A percentile compares a stretch with the other conserved stretches of the same genome.
These are phyloP conservation scores for Campoletis sonorensis DNA, from an alignment of 1,140 invertebrate species.

Conservation along the genomic window DNA sequence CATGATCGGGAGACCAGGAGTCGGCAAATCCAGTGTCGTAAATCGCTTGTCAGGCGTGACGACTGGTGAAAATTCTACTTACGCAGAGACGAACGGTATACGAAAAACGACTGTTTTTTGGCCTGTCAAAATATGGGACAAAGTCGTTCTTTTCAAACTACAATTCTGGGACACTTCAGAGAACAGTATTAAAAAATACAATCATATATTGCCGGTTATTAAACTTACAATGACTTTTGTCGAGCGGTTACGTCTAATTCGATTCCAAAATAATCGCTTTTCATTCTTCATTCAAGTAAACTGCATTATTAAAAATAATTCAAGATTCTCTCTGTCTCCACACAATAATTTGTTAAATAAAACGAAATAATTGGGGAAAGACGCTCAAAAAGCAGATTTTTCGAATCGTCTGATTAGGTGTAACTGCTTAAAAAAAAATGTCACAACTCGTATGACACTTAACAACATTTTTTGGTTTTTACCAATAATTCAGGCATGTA, in stretches of 20 bases:
- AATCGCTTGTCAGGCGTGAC: slow-evolving; percentile 75
- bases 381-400: too few relatives aligned
- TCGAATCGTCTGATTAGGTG: too few relatives aligned
- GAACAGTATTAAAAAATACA: slow-evolving; percentile 78
- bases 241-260: too few relatives aligned
- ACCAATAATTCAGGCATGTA: slow-evolving; percentile 73
- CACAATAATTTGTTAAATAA: too few relatives aligned
- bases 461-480: slow-evolving; percentile 20
- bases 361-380: too few relatives aligned
- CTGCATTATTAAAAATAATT: too few relatives aligned
- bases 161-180: slow-evolving; percentile 81
- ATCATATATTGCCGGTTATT: slow-evolving; percentile 79
- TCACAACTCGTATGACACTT: background rate
- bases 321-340: too few relatives aligned
- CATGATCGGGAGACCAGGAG: slow-evolving; percentile 78
- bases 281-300: too few relatives aligned
- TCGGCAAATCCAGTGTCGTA: slow-evolving; percentile 79
- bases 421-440: background rate
- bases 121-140: slow-evolving; percentile 79
- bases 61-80: slow-evolving; percentile 60
- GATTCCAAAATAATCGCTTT: background rate
- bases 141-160: slow-evolving; percentile 78
- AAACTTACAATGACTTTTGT: background rate
- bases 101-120: slow-evolving; percentile 78
- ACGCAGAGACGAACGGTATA: slow-evolving; percentile 79